A percentile compares a stretch with the other conserved stretches of the same genome.
Conservation (phyloP, 2,113 vertebrate species). For the Lophotis ruficrista region DNA sequence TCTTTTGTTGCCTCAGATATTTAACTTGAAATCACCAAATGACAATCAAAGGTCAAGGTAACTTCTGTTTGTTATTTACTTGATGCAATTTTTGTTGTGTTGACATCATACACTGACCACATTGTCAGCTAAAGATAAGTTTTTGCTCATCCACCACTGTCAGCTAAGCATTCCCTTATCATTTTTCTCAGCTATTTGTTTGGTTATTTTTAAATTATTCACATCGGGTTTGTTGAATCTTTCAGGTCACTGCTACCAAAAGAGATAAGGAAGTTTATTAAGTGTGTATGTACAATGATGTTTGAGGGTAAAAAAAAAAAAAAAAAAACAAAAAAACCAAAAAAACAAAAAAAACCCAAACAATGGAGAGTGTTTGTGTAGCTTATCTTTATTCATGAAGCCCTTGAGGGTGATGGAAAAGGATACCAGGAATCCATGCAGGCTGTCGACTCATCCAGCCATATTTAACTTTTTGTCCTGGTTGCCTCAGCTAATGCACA, state of each 20-base stretch:
- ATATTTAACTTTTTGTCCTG: constrained; percentile 27
- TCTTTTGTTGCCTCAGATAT: not conserved
- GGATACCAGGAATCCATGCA: constrained; percentile 25
- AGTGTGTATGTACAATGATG: constrained; percentile 18
- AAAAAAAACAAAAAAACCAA: too few species aligned
- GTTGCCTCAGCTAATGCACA: constrained; percentile 29
- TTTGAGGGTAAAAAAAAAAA: not conserved
- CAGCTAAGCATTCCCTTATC: constrained; percentile 41
- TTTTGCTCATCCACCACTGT: constrained; percentile 31
- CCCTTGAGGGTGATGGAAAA: constrained; percentile 77
- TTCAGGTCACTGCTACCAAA: constrained; percentile 67
- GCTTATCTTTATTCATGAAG: constrained; percentile 77
- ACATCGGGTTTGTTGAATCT: constrained; percentile 52
- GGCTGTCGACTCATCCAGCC: constrained; percentile 25
- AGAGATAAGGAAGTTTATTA: constrained; percentile 76
- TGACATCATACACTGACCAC: not conserved
- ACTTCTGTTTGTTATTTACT: not conserved
- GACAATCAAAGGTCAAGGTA: not conserved
- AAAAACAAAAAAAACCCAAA: not conserved
- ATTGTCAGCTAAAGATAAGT: constrained; percentile 36
- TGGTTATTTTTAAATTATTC: constrained; percentile 61
- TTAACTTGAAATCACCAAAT: not conserved
- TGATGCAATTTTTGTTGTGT: not conserved
- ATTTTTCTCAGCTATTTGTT: constrained; percentile 36
- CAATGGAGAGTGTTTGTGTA: constrained; percentile 32